Evolutionary conservation across 2,113 vertebrate genomes (phyloP), one percentile per base, ranked within the genome.

Genomic region (Motacilla alba): DNA sequence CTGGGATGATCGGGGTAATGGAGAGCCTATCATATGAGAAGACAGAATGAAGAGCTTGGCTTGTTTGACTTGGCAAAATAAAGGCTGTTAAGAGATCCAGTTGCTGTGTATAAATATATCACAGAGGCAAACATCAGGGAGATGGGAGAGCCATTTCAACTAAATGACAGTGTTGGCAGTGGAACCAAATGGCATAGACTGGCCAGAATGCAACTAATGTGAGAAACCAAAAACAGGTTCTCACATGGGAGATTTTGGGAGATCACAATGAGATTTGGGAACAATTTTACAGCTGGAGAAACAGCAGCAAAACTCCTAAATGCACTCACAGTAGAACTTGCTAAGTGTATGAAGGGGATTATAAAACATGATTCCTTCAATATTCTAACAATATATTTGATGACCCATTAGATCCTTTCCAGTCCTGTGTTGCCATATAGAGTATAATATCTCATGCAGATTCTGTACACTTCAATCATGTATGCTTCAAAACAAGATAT

Each of bases 31-130:
- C 93, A 91, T 21, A 68, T 73, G 93, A 94, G 89, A 82, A 79
- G 84, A 72, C 53, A 82, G 62, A 94, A 75, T 53, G 73, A 94
- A 91, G 66, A 82, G 22, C 80, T 66, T 89, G 87, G 69, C 81
- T 94, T 87, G 41, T 84, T 83, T 60, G 50, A 37, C 87, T 74
- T 87, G 75, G 64, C 87, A 94, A 92, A 90, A 60, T 72, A 56
- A 79, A 92, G 62, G 58, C 83, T 82, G 49, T 68, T 60, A 68
- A 84, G 46, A 41, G 89, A 87, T 94, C 74, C 74, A 58, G 84
- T 91, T 97, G 74, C 83, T 91, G 74, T 35, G 77, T 95, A 69
- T 91, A 96, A 95, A 97, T 86, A 92, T 55, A 91, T 49, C 55
- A 66, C 1, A 6, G 79, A 85, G 63, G 31, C 18, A 90, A 94